Percentiles rank a stretch among this genome's conserved stretches.
These are phyloP conservation scores for Odontomachus brunneus DNA, from an alignment of 1,140 invertebrate species.

Conservation along the genomic window DNA sequence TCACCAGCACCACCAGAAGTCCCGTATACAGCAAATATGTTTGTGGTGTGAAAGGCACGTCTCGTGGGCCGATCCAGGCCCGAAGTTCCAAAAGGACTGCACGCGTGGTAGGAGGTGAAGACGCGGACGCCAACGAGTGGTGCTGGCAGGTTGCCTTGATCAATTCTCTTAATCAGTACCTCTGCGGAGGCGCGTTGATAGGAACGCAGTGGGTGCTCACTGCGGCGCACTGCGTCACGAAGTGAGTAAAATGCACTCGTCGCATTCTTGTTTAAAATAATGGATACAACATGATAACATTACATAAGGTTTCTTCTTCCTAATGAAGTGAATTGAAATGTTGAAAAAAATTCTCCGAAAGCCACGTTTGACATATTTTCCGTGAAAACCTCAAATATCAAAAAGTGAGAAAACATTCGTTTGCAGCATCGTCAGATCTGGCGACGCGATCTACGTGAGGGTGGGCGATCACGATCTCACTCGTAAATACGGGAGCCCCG, in stretches of 20 bases:
- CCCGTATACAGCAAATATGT: conserved; percentile 95
- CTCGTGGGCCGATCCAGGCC: conserved; percentile 85
- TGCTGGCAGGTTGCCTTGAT: conserved; percentile 98
- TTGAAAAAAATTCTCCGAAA: too few relatives aligned
- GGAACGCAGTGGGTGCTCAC: conserved; percentile 98
- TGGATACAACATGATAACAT: too few relatives aligned
- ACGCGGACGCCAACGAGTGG: conserved; percentile 96
- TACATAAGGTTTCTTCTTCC: too few relatives aligned
- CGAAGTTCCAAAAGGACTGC: conserved; percentile 85
- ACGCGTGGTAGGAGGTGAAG: conserved; percentile 95
- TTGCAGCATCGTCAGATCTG: conserved; percentile 94
- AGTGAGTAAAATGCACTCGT: conserved; percentile 87
- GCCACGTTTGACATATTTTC: too few relatives aligned
- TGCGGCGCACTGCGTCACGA: conserved; percentile 97
- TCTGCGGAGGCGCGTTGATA: conserved; percentile 98
- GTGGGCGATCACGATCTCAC: conserved; percentile 97
- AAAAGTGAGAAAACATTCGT: conserved; percentile 34
- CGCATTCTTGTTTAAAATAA: neutral
- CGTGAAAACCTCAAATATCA: too few relatives aligned
- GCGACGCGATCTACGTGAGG: conserved; percentile 95
- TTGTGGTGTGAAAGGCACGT: conserved; percentile 94
- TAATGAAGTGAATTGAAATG: too few relatives aligned
- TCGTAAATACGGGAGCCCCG: conserved; percentile 93
- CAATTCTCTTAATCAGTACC: conserved; percentile 96
- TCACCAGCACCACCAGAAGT: conserved; percentile 87